Base-by-base conservation (phyloP, 2,888 invertebrate species). In the Eumacrocentrus americanus region DNA sequence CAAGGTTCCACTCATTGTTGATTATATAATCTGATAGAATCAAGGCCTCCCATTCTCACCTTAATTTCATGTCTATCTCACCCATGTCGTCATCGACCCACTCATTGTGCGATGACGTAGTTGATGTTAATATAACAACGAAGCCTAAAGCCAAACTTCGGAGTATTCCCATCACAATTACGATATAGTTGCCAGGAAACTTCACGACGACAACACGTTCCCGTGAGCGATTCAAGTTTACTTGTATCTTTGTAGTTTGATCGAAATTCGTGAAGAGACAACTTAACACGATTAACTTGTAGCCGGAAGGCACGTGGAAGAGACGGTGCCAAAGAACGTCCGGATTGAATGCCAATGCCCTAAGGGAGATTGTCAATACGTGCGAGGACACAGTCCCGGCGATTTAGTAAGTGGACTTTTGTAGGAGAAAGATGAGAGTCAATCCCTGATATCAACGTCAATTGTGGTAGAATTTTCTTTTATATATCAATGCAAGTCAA, bases 301-400 rank as follows among this genome's bases (percentile, higher is more conserved):
- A 51, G 53, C 42, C 40, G 22, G 40, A 40, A 53, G 42, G 16
- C 53, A 53, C 53, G 38, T 53, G 9, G 51, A 51, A 34, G 20
- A 11, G 3, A n/a, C n/a, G n/a, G n/a, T n/a, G n/a, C n/a, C 18
- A 11, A 18, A 20, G 37, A 34, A 35, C 16, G 11, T 18, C 23
- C 38, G 40, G 16, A 53, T 53, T 22, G 38, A 53, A 53, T 53
- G 37, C 42, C 29, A 53, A 53, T 53, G 25, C 40, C 18, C n/a
- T 22, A 18, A 53, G 42, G 42, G 40, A 37, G 12, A 22, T 37
- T 22, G 22, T 38, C 22, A 18, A 7, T 51, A 20, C 34, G 7
- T 35, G 20, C 16, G 20, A n/a, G 50, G 12, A 37, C 5, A 48
- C 12, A 3, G 3, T 48, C 9, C 9, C 14, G 25, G 22, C 35